Percentiles rank a stretch among this genome's conserved stretches.
These are phyloP conservation scores for Ispidina lecontei DNA, from an alignment of 2,797 vertebrate genomes.

Conservation along the genomic window DNA sequence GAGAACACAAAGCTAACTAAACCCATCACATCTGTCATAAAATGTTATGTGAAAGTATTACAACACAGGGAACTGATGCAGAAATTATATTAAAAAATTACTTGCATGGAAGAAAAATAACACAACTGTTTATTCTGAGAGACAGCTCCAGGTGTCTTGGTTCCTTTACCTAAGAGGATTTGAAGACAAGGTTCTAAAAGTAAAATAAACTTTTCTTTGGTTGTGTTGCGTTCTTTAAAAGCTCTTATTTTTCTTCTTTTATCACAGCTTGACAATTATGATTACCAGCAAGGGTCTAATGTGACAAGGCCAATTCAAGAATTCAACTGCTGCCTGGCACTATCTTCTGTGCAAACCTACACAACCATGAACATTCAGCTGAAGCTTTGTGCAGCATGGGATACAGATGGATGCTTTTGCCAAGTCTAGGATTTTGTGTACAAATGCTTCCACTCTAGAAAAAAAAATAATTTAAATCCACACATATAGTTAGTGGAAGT, in stretches of 20 bases:
- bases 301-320: not conserved
- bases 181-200: not conserved
- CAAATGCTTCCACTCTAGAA: not conserved
- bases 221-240: not conserved
- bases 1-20: not conserved
- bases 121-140: not conserved
- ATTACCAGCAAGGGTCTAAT: conserved; percentile 6
- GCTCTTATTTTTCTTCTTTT: not conserved
- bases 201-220: not conserved
- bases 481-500: not conserved
- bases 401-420: not conserved
- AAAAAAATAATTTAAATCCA: not conserved
- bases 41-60: not conserved
- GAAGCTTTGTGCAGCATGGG: not conserved
- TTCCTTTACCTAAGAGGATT: not conserved
- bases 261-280: not conserved
- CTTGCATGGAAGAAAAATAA: not conserved
- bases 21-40: not conserved
- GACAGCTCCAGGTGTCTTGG: not conserved
- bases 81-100: not conserved
- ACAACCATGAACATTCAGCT: not conserved
- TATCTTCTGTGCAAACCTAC: not conserved
- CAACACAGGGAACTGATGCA: not conserved
- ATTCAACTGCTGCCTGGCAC: not conserved
- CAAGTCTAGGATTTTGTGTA: not conserved